Conservation (phyloP, 2,113 vertebrate species). For the Lonchura striata region DNA sequence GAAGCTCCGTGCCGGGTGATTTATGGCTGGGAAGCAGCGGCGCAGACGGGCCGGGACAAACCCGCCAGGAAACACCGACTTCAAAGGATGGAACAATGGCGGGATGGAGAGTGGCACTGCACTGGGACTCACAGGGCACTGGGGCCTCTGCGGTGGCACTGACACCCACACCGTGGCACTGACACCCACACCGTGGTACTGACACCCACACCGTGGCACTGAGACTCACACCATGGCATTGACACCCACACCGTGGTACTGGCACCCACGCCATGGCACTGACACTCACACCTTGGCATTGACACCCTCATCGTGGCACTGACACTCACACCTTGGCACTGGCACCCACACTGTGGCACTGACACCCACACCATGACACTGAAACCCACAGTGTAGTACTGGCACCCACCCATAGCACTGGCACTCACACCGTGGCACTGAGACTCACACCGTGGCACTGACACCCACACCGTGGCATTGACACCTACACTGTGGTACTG, state of each 20-base stretch:
- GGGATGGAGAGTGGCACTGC: rapidly evolving
- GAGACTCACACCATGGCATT: too few species aligned
- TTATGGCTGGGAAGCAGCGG: not conserved
- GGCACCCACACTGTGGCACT: not conserved
- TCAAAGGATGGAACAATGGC: constrained; percentile 2
- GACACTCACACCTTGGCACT: too few species aligned
- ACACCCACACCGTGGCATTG: rapidly evolving
- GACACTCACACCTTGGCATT: too few species aligned
- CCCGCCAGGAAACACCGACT: constrained; percentile 6
- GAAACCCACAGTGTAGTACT: rapidly evolving
- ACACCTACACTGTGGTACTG: rapidly evolving
- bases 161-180: too few species aligned
- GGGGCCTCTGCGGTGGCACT: too few species aligned
- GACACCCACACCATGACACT: not conserved
- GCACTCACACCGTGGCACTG: not conserved
- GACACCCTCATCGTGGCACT: too few species aligned
- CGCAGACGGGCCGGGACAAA: not conserved
- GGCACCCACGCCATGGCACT: too few species aligned
- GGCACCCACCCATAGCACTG: too few species aligned
- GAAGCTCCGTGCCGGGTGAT: not conserved
- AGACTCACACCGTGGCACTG: not conserved
- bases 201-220: too few species aligned
- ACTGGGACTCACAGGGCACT: not conserved
- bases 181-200: too few species aligned
- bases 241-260: too few species aligned